Percentiles rank a stretch among this genome's conserved stretches.
These are phyloP conservation scores for Ptychodera flava DNA, from an alignment of 35 echinoderm and acorn worm genomes.

Conservation along the genomic window DNA sequence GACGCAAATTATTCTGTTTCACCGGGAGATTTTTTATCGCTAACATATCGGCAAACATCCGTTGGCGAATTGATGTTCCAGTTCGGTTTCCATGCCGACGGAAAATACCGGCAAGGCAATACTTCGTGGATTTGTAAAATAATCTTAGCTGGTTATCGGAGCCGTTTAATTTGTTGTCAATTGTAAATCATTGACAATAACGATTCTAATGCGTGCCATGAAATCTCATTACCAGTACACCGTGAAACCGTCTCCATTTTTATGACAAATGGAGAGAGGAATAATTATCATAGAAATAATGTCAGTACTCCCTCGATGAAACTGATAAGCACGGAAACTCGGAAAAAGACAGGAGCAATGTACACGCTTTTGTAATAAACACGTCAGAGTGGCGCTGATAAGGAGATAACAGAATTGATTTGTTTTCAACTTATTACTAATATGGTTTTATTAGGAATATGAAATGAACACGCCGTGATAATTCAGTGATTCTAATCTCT, in stretches of 20 bases:
- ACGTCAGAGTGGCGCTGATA: neutral
- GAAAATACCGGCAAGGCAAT: neutral
- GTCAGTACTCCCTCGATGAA: neutral
- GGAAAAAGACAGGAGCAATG: neutral
- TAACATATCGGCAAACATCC: too few relatives aligned
- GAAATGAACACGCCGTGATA: neutral
- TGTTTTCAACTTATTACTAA: neutral
- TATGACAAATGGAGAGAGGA: neutral
- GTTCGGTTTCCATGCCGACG: neutral
- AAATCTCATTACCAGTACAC: neutral
- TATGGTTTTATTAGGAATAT: neutral
- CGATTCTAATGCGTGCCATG: neutral
- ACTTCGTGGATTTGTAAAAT: neutral
- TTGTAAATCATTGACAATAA: neutral
- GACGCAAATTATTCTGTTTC: too few relatives aligned
- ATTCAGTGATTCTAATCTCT: neutral
- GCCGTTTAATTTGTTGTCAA: neutral
- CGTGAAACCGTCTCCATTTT: neutral
- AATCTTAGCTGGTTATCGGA: neutral
- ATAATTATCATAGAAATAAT: neutral
- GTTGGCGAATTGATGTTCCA: too few relatives aligned
- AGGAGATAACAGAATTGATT: neutral
- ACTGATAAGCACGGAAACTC: neutral
- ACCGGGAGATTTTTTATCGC: too few relatives aligned
- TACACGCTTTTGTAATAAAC: neutral